Conservation (phyloP, 2,888 invertebrate genomes). For the Acronicta leporina region DNA sequence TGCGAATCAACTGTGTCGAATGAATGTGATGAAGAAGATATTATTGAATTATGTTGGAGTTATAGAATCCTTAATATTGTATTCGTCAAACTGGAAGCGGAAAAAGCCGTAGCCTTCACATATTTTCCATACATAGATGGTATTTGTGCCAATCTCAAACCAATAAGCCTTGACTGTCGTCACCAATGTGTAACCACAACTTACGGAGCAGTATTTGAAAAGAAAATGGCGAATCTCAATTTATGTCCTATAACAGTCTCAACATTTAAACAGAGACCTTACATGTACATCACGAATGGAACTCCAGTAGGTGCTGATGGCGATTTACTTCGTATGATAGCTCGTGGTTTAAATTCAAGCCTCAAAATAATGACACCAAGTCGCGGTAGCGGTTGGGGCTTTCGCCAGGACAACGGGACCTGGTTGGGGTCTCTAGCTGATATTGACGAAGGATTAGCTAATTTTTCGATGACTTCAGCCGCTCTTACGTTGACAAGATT, state of each 20-base stretch:
- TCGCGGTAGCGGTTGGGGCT: constrained; percentile 75
- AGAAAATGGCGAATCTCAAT: constrained; percentile 72
- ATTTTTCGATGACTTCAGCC: constrained; percentile 80
- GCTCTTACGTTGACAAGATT: constrained; percentile 71
- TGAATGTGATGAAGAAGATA: constrained; percentile 71
- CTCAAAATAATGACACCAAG: constrained; percentile 70
- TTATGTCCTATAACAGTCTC: constrained; percentile 73
- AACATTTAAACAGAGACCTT: constrained; percentile 74
- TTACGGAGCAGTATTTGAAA: constrained; percentile 62
- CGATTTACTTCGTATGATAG: constrained; percentile 70
- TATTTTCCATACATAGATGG: constrained; percentile 65
- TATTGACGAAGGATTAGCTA: constrained; percentile 72
- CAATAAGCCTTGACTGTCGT: constrained; percentile 58
- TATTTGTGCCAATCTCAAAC: constrained; percentile 65
- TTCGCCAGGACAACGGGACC: constrained; percentile 65
- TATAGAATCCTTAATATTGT: constrained; percentile 74
- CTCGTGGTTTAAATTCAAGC: constrained; percentile 70
- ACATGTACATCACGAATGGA: constrained; percentile 69
- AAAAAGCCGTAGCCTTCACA: constrained; percentile 64
- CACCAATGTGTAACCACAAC: constrained; percentile 20
- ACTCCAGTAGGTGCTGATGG: constrained; percentile 75
- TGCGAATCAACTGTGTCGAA: constrained; percentile 64
- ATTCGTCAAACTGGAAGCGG: constrained; percentile 61
- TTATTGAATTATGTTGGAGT: constrained; percentile 70
- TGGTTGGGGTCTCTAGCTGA: constrained; percentile 81